These are phyloP conservation scores for Sturnus vulgaris DNA, from an alignment of 2,113 vertebrate genomes.

Conservation along the genomic window DNA sequence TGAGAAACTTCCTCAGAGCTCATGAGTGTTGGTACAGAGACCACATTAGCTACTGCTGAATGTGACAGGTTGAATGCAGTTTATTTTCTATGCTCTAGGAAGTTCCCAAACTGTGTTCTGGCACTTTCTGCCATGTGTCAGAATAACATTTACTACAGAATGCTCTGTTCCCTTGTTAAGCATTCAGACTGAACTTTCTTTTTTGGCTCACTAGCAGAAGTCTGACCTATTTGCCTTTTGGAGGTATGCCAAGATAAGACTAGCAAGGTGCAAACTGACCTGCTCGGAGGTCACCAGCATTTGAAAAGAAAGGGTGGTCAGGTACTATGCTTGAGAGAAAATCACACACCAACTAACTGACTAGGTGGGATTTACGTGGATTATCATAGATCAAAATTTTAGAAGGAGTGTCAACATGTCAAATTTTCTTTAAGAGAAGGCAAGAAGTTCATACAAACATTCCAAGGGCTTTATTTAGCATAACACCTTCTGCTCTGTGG, in stretches of 20 bases:
- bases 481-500: conserved; percentile 54
- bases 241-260: conserved; percentile 53
- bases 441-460: conserved; percentile 59
- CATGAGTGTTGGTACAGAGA: neutral
- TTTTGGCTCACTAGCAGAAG: conserved; percentile 53
- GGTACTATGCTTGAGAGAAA: conserved; percentile 40
- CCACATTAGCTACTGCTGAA: neutral
- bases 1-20: neutral
- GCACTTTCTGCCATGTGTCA: conserved; percentile 17
- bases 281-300: conserved; percentile 47
- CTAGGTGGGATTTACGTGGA: conserved; percentile 62
- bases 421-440: conserved; percentile 58
- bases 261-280: conserved; percentile 55
- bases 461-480: conserved; percentile 62
- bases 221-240: conserved; percentile 50
- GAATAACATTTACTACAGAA: conserved; percentile 26
- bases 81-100: conserved; percentile 21
- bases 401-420: conserved; percentile 62
- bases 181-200: conserved; percentile 34
- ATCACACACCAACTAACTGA: conserved; percentile 32
- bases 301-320: conserved; percentile 50
- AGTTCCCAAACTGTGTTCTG: conserved; percentile 41
- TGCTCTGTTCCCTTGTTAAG: conserved; percentile 24
- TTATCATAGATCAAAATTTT: conserved; percentile 66
- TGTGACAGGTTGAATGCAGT: conserved; percentile 17